Evolutionary conservation across 2,888 invertebrate species (phyloP).

Genomic region (Neria commutata): DNA sequence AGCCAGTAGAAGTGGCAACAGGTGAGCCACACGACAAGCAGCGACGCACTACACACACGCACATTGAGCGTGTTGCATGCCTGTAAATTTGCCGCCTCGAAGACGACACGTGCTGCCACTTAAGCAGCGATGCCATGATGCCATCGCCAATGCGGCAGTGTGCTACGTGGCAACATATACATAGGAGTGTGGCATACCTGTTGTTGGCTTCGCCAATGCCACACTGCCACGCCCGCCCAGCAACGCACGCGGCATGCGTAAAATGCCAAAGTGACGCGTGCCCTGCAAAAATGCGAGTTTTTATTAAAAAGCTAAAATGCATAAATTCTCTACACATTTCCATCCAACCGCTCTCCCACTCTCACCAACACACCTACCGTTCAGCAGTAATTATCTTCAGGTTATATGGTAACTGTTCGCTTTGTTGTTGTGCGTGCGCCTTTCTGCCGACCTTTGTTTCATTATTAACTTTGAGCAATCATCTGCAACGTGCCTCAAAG

Average conservation of each 20-base stretch:
- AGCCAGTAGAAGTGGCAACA: background rate
- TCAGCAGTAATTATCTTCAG: slow-evolving; percentile 23
- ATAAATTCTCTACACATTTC: slow-evolving; percentile 4
- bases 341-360: background rate
- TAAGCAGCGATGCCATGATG: no score
- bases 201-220: no score
- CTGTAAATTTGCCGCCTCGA: background rate
- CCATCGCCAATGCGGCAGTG: no score
- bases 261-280: slow-evolving; percentile 34
- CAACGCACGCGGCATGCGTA: no score
- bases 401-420: slow-evolving; percentile 8
- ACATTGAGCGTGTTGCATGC: background rate
- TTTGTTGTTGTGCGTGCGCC: background rate
- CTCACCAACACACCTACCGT: slow-evolving; percentile 9
- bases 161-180: no score
- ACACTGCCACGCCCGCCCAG: no score
- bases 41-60: background rate
- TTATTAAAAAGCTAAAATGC: slow-evolving; percentile 14
- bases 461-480: slow-evolving; percentile 7
- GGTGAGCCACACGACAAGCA: background rate
- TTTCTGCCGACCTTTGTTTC: background rate
- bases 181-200: no score
- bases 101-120: background rate
- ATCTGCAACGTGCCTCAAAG: no score
- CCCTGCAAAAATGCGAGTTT: slow-evolving; percentile 12